phyloP scores from a whole-genome alignment of 1,140 invertebrate species.

The Pogonus chalceus region DNA sequence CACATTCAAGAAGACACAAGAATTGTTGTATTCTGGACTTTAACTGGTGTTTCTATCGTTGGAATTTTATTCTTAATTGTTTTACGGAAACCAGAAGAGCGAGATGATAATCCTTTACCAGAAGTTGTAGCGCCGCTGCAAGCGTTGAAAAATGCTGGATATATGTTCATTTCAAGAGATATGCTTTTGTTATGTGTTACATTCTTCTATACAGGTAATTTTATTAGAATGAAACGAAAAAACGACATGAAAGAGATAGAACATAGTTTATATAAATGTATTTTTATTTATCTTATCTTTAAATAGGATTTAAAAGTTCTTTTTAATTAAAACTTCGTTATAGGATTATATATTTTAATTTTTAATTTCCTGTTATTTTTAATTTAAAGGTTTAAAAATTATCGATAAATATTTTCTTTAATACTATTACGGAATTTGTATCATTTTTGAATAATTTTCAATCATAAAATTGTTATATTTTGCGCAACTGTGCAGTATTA shows the following conservation, averaged over 20 bases:
- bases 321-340: no score
- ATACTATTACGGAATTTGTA: no score
- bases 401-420: no score
- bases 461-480: no score
- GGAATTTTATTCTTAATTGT: slow-evolving; percentile 60
- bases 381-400: no score
- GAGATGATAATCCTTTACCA: slow-evolving; percentile 43
- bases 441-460: no score
- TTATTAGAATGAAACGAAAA: no score
- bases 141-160: slow-evolving; percentile 63
- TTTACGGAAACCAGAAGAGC: slow-evolving; percentile 44
- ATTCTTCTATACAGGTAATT: slow-evolving; percentile 79
- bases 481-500: no score
- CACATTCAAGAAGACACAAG: slow-evolving; percentile 54
- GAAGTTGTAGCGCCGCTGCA: slow-evolving; percentile 47
- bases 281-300: slow-evolving; percentile 3
- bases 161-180: slow-evolving; percentile 64
- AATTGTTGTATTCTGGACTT: slow-evolving; percentile 62
- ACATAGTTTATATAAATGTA: slow-evolving; percentile 7
- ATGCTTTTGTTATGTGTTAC: slow-evolving; percentile 79
- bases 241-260: background rate
- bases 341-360: no score
- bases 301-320: slow-evolving; percentile 11
- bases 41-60: slow-evolving; percentile 53
- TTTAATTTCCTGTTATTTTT: no score